Percentiles rank a stretch among this genome's conserved stretches.
These are phyloP conservation scores for Halictus quadricinctus DNA, from an alignment of 2,888 invertebrate genomes.

Conservation along the genomic window DNA sequence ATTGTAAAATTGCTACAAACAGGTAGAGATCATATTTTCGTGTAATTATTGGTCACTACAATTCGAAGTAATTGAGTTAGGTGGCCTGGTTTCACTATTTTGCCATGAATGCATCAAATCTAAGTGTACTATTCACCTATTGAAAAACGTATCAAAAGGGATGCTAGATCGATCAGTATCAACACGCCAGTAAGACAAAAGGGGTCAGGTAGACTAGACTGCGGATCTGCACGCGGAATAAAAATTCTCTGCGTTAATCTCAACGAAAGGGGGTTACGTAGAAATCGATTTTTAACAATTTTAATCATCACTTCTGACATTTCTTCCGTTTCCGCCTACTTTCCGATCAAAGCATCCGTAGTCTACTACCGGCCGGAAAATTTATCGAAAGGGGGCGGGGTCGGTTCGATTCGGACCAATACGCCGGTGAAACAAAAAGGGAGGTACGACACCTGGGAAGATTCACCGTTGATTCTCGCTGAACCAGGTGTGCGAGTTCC, in stretches of 20 bases:
- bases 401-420: no score
- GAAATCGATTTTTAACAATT: not conserved
- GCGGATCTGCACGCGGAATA: not conserved
- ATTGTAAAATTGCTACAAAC: not conserved
- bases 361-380: not conserved
- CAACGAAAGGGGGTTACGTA: not conserved
- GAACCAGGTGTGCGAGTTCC: slow-evolving; percentile 88
- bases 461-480: slow-evolving; percentile 17
- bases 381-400: not conserved
- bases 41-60: not conserved
- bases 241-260: not conserved
- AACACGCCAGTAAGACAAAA: not conserved
- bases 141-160: no score
- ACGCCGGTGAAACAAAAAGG: not conserved
- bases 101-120: no score
- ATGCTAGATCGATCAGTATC: not conserved
- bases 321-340: no score
- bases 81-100: no score
- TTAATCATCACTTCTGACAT: no score
- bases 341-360: not conserved
- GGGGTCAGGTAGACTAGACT: not conserved
- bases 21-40: not conserved
- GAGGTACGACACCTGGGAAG: not conserved
- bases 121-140: no score
- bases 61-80: not conserved